Evolutionary conservation across 2,797 vertebrate genomes (phyloP), one percentile per base, ranked within the genome.

Genomic region (Sitta carolinensis): DNA sequence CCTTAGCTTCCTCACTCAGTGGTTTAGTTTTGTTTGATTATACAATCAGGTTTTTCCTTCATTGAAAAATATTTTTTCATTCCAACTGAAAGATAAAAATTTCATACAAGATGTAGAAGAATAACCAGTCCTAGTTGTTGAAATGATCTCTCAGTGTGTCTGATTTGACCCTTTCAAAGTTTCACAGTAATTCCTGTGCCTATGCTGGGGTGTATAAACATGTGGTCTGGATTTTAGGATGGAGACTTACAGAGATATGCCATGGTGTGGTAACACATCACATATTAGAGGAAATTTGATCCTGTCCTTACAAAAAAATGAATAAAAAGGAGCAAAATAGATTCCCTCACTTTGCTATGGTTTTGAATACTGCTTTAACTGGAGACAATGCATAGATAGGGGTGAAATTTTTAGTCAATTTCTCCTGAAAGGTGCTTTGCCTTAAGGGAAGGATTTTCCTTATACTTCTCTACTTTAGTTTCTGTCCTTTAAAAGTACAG

Each of bases 141-240:
- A 7, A 66, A 55, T 11, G 13, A 45, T 32, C 11, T 52, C 25
- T 73, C 2, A 3, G 22, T 0, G 1, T 23, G 16, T 26, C 17
- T 4, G 2, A 23, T 55, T 59, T n/a, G 34, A 22, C 5, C 3
- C 6, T 69, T 64, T 78, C 20, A 58, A 57, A 66, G 8, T 72
- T 42, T 72, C 2, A 0, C 7, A 42, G 27, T 34, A 62, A 62
- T n/a, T 64, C 43, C 30, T 51, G 43, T 38, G 13, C 25, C 27
- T 62, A 4, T 45, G 26, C 4, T 70, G 32, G 4, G 5, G 16
- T 32, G 11, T 20, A 38, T 36, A 34, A 80, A 26, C 1, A 1
- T 30, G 13, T 50, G 20, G 14, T 10, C 73, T 8, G 15, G 29
- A 52, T 30, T 67, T 13, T 14, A 70, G 34, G 10, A 43, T 29